These are phyloP conservation scores for Hyperopisus bebe DNA, from an alignment of 2,113 vertebrate genomes.

Conservation along the genomic window DNA sequence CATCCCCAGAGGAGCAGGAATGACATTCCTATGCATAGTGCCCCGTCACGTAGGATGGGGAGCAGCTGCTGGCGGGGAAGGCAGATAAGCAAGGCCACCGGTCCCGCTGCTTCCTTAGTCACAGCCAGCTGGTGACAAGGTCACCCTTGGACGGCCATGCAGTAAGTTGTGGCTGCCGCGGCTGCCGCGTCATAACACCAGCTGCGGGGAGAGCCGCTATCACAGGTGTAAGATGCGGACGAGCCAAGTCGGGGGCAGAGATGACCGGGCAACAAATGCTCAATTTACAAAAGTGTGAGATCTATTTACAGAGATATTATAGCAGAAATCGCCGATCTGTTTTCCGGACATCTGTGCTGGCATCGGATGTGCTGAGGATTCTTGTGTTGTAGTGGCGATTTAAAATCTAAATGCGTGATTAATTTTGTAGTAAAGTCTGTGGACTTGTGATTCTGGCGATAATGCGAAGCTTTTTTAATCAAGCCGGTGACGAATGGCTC, in stretches of 20 bases:
- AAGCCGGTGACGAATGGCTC: not conserved
- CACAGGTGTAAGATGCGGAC: not conserved
- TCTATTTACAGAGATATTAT: not conserved
- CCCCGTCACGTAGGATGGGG: not conserved
- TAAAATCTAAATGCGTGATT: not conserved
- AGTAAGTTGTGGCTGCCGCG: not conserved
- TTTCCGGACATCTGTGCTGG: not conserved
- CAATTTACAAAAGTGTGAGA: not conserved
- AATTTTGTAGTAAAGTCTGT: not conserved
- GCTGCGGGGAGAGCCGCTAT: not conserved
- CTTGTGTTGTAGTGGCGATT: not conserved
- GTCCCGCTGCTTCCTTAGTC: not conserved
- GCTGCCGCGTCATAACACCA: not conserved
- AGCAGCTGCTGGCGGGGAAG: not conserved
- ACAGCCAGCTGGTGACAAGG: slow-evolving; percentile 2
- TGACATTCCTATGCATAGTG: not conserved
- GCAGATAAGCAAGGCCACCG: not conserved
- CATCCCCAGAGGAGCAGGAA: not conserved
- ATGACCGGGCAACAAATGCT: not conserved
- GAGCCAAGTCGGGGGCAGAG: not conserved
- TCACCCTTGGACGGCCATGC: not conserved
- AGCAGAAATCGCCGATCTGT: not conserved
- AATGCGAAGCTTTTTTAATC: not conserved
- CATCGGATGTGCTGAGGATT: not conserved
- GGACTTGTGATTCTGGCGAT: not conserved